Evolutionary conservation across 2,797 vertebrate species (phyloP).

Genomic region (Distichodus sexfasciatus): DNA sequence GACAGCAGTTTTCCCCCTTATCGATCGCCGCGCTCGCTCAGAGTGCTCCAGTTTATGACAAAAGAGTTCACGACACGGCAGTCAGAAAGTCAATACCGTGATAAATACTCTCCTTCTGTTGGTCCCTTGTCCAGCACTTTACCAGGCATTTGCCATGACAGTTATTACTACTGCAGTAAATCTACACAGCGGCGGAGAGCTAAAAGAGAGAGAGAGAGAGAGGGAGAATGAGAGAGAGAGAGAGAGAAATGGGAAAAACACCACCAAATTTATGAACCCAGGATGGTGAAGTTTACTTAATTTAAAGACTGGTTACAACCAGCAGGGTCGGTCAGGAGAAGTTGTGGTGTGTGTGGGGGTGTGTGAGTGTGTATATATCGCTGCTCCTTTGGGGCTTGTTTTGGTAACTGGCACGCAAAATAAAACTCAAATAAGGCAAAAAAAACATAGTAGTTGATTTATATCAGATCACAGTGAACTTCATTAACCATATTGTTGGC

Average conservation of each 20-base stretch:
- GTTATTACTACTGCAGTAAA: constrained; percentile 93
- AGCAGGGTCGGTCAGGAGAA: constrained; percentile 46
- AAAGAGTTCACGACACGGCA: constrained; percentile 83
- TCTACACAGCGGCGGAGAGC: constrained; percentile 75
- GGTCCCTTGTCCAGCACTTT: constrained; percentile 82
- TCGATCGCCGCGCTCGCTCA: constrained; percentile 74
- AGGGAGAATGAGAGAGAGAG: constrained; percentile 52
- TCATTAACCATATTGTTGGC: not conserved
- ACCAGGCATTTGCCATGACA: constrained; percentile 84
- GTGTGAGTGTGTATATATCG: constrained; percentile 16
- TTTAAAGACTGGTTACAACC: constrained; percentile 78
- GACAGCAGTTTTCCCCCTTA: constrained; percentile 79
- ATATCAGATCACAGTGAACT: not conserved
- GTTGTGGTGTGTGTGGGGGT: constrained; percentile 29
- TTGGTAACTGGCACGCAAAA: constrained; percentile 12
- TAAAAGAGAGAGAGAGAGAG: constrained; percentile 44
- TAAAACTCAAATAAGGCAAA: not conserved
- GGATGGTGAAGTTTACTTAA: constrained; percentile 84
- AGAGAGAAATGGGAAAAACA: constrained; percentile 69
- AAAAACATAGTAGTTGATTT: not conserved
- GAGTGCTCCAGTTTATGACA: constrained; percentile 85
- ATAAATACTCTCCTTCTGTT: constrained; percentile 82
- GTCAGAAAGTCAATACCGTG: constrained; percentile 87
- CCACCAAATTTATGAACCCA: constrained; percentile 83
- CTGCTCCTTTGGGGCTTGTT: not conserved